Percentiles rank a stretch among this genome's conserved stretches.
These are phyloP conservation scores for Hippasteria phrygiana DNA, from an alignment of 53 echinoderm and acorn worm species.

Conservation along the genomic window DNA sequence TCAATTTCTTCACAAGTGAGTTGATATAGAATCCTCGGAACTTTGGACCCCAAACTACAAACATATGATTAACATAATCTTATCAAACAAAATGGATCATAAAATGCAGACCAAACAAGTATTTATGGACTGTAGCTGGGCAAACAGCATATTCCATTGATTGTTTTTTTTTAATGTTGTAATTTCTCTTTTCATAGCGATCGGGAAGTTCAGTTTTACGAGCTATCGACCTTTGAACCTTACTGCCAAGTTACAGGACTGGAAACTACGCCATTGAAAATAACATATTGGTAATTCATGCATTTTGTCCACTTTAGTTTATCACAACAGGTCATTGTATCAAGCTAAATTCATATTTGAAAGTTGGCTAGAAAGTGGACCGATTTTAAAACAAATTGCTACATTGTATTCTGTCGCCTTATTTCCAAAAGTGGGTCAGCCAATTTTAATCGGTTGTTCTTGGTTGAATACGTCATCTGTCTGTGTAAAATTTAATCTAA, in stretches of 20 bases:
- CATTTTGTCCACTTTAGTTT: neutral
- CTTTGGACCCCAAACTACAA: too few species aligned
- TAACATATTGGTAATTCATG: constrained; percentile 92
- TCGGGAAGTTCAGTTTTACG: constrained; percentile 98
- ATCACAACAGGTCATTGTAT: neutral
- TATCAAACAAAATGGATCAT: neutral
- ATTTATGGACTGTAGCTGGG: neutral
- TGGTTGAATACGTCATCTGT: too few species aligned
- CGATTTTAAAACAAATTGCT: too few species aligned
- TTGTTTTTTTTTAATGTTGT: neutral
- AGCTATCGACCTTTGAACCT: constrained; percentile 97
- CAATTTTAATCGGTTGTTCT: too few species aligned
- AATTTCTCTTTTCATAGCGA: constrained; percentile 68
- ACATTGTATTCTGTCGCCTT: too few species aligned
- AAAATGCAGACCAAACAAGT: neutral
- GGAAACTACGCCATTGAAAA: constrained; percentile 93
- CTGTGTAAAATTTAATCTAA: too few species aligned
- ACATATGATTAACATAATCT: too few species aligned
- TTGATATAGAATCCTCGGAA: too few species aligned
- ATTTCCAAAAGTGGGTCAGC: too few species aligned
- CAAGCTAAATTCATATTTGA: too few species aligned
- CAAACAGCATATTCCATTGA: neutral
- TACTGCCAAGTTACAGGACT: constrained; percentile 97
- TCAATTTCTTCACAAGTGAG: too few species aligned
- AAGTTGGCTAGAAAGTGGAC: too few species aligned